Evolutionary conservation across 2,797 vertebrate genomes (phyloP).

Genomic region (Neostethus bicornis): DNA sequence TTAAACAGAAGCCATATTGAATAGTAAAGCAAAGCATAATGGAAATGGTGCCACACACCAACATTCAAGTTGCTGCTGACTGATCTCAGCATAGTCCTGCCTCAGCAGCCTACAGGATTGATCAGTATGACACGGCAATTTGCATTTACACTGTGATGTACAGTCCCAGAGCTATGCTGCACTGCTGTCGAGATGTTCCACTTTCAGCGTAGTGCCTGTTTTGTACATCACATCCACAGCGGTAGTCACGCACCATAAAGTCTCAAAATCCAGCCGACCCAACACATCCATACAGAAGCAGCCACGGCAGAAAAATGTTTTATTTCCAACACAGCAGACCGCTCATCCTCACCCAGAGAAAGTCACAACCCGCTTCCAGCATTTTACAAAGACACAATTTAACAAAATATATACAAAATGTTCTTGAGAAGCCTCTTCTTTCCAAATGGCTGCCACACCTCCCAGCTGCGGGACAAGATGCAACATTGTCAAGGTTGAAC

Average conservation of each 20-base stretch:
- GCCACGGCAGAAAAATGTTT: conserved; percentile 11
- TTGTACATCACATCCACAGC: conserved; percentile 21
- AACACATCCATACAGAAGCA: conserved; percentile 13
- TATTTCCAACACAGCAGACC: conserved; percentile 6
- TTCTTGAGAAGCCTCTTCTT: conserved; percentile 8
- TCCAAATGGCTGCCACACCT: conserved; percentile 12
- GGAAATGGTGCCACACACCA: conserved; percentile 4
- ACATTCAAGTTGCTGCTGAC: conserved; percentile 49
- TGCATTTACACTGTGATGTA: conserved; percentile 62
- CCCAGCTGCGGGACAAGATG: conserved; percentile 37
- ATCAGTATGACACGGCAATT: conserved; percentile 74
- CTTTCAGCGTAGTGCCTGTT: conserved; percentile 30
- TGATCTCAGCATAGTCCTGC: conserved; percentile 53
- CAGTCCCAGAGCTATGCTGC: conserved; percentile 44
- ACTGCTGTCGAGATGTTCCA: conserved; percentile 47
- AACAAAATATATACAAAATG: conserved; percentile 22
- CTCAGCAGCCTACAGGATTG: conserved; percentile 65
- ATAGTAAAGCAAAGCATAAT: conserved; percentile 2
- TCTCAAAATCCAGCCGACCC: neutral
- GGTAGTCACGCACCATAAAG: neutral
- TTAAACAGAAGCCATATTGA: conserved; percentile 19
- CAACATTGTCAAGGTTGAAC: conserved; percentile 65
- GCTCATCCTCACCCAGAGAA: conserved; percentile 17
- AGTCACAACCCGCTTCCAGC: conserved; percentile 29
- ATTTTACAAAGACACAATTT: conserved; percentile 4